A percentile compares a stretch with the other conserved stretches of the same genome.
phyloP scores from a whole-genome alignment of 2,797 vertebrate species.

The Arrhamphus sclerolepis region DNA sequence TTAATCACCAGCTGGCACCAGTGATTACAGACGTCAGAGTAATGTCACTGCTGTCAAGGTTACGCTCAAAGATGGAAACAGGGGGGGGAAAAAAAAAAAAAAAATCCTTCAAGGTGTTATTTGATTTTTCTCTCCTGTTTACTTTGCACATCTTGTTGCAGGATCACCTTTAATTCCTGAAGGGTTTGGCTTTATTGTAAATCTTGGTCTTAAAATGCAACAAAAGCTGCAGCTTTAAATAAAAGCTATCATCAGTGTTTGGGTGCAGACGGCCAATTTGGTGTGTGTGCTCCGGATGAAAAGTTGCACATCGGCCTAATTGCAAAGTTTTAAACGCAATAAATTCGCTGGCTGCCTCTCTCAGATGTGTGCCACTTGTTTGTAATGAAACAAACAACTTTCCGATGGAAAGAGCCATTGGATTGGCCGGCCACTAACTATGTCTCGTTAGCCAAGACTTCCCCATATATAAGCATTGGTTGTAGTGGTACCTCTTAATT shows the following conservation, averaged over 20 bases:
- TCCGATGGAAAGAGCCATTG: not conserved
- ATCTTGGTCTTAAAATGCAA: not conserved
- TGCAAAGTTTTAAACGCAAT: no score
- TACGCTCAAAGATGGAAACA: not conserved
- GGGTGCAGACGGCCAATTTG: not conserved
- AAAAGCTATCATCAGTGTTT: not conserved
- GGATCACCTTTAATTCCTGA: not conserved
- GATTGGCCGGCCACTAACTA: no score
- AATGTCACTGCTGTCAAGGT: not conserved
- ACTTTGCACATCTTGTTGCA: not conserved
- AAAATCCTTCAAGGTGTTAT: not conserved
- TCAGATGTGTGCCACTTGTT: not conserved
- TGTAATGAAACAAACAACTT: not conserved
- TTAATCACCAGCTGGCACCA: slow-evolving; percentile 13
- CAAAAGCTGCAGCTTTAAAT: no score
- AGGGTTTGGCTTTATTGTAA: not conserved
- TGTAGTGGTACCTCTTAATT: not conserved
- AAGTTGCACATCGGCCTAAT: no score
- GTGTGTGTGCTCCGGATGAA: not conserved
- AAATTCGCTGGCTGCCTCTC: no score
- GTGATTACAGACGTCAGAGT: slow-evolving; percentile 1
- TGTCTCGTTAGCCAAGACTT: not conserved
- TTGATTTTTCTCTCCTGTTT: not conserved
- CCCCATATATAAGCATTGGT: not conserved
- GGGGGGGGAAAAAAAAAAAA: no score